Evolutionary conservation across 2,113 vertebrate genomes (phyloP).

Genomic region (Campylorhamphus procurvoides): DNA sequence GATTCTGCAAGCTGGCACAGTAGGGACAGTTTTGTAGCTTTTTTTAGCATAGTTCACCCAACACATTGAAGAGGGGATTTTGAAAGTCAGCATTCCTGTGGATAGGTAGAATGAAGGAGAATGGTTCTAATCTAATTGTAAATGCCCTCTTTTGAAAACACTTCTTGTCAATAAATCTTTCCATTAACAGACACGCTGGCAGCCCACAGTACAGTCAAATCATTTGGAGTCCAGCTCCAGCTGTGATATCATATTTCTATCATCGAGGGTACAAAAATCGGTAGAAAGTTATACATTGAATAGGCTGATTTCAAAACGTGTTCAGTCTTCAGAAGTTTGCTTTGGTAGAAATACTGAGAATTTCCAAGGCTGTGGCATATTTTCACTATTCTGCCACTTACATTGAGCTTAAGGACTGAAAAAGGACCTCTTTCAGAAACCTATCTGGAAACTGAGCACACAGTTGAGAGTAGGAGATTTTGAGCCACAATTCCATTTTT

Average conservation of each 20-base stretch:
- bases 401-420: not conserved
- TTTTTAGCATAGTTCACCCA: slow-evolving; percentile 42
- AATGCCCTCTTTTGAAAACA: slow-evolving; percentile 44
- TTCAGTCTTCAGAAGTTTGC: not conserved
- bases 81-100: slow-evolving; percentile 40
- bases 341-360: not conserved
- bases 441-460: not conserved
- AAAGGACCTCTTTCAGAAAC: not conserved
- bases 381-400: not conserved
- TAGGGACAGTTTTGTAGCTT: not conserved
- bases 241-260: not conserved
- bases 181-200: slow-evolving; percentile 21
- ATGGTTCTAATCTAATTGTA: slow-evolving; percentile 63
- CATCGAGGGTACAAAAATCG: not conserved
- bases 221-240: not conserved
- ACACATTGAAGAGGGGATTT: not conserved
- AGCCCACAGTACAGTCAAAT: not conserved
- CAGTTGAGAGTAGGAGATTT: not conserved
- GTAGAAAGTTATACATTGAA: not conserved
- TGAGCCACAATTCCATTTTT: not conserved
- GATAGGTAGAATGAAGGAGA: slow-evolving; percentile 54
- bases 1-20: slow-evolving; percentile 24
- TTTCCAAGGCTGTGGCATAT: not conserved
- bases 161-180: slow-evolving; percentile 44
- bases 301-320: not conserved